These are phyloP conservation scores for Maylandia zebra DNA, from an alignment of 2,113 vertebrate species.

Conservation along the genomic window DNA sequence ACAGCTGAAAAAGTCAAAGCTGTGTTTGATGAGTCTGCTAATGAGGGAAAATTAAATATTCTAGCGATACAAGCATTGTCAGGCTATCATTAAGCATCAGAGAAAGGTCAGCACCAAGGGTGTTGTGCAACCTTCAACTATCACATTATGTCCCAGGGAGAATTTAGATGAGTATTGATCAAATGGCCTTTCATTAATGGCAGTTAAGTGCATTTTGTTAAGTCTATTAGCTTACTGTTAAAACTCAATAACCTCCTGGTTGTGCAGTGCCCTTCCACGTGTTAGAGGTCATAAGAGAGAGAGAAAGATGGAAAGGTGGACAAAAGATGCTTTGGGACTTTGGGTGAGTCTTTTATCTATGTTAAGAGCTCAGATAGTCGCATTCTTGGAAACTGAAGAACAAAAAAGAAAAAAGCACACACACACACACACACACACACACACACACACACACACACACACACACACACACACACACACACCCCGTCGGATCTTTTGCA, in stretches of 20 bases:
- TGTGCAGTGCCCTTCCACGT: background rate
- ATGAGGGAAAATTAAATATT: constrained; percentile 40
- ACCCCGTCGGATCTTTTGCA: background rate
- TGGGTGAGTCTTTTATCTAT: background rate
- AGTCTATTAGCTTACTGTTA: background rate
- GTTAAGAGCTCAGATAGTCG: background rate
- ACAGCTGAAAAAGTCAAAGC: background rate
- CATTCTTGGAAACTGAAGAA: background rate
- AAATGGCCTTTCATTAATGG: background rate
- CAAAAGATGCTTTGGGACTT: background rate
- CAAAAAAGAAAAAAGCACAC: background rate
- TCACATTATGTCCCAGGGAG: constrained; percentile 6
- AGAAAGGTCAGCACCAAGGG: constrained; percentile 48
- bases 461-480: background rate
- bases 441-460: background rate
- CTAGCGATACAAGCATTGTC: background rate
- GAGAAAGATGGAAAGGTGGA: background rate
- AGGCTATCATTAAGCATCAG: background rate
- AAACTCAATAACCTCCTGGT: background rate
- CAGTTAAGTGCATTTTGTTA: background rate
- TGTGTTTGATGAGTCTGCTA: background rate
- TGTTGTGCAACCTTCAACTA: constrained; percentile 15
- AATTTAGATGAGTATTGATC: constrained; percentile 24
- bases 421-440: background rate
- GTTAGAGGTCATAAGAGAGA: background rate